Conservation (phyloP, 2,888 invertebrate genomes). For the Chromoteleia sp. region DNA sequence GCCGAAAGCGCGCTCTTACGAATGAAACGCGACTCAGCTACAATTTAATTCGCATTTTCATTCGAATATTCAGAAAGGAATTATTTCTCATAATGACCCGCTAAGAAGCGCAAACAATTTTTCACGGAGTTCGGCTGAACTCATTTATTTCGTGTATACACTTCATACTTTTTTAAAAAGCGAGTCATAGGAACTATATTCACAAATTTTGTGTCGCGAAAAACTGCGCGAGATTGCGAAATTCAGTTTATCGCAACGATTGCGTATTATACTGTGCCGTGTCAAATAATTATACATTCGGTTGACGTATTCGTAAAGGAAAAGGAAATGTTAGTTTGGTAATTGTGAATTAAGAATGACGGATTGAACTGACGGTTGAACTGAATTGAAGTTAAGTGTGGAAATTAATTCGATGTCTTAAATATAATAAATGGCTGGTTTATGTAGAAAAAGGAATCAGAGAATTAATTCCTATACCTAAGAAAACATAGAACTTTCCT, state of each 20-base stretch:
- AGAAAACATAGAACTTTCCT: no score
- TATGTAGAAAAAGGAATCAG: no score
- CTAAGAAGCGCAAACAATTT: conserved; percentile 58
- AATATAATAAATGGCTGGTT: no score
- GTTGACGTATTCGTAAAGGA: no score
- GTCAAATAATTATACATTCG: no score
- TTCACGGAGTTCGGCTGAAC: conserved; percentile 39
- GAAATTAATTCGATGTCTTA: no score
- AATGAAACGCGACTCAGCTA: conserved; percentile 41
- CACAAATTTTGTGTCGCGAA: not conserved
- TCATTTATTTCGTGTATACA: conserved; percentile 47
- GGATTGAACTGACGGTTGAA: no score
- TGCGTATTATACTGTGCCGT: no score
- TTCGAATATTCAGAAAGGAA: conserved; percentile 32
- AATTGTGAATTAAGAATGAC: no score
- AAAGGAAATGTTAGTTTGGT: no score
- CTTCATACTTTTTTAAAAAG: conserved; percentile 15
- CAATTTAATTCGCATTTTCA: conserved; percentile 53
- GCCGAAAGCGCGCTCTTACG: conserved; percentile 20
- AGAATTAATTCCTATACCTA: no score
- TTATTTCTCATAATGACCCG: conserved; percentile 58
- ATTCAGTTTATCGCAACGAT: not conserved
- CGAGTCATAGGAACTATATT: not conserved
- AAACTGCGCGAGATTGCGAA: not conserved
- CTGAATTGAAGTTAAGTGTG: no score